These are phyloP conservation scores for Metopia argyrocephala DNA, from an alignment of 2,888 invertebrate species.

Conservation along the genomic window DNA sequence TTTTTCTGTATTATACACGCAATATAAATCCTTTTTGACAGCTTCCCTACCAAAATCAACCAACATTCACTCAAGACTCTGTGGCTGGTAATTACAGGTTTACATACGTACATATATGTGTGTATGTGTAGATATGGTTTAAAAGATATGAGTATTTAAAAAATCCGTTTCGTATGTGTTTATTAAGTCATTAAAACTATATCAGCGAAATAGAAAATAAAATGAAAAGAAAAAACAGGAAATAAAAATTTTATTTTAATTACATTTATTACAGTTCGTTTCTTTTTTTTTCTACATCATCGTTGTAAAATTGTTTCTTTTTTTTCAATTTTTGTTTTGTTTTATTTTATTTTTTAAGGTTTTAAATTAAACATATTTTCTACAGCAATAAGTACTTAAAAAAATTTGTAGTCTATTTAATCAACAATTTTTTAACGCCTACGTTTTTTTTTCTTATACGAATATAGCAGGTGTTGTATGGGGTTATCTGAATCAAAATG, in stretches of 20 bases:
- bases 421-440: background rate
- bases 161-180: slow-evolving; percentile 41
- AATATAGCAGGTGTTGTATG: background rate
- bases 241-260: slow-evolving; percentile 65
- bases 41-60: slow-evolving; percentile 42
- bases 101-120: too few relatives aligned
- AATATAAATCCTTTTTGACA: slow-evolving; percentile 64
- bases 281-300: background rate
- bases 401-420: background rate
- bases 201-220: slow-evolving; percentile 30
- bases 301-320: background rate
- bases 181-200: slow-evolving; percentile 67
- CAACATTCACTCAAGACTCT: background rate
- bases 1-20: slow-evolving; percentile 49
- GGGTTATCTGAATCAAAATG: background rate
- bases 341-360: background rate
- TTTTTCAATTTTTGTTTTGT: background rate
- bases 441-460: background rate
- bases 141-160: slow-evolving; percentile 1
- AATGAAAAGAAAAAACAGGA: slow-evolving; percentile 41
- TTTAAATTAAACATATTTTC: too few relatives aligned
- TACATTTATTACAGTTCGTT: slow-evolving; percentile 40
- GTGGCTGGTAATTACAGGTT: background rate
- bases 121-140: background rate
- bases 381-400: background rate